Evolutionary conservation across 2,888 invertebrate genomes (phyloP).

Genomic region (Drosophila prostipennis): DNA sequence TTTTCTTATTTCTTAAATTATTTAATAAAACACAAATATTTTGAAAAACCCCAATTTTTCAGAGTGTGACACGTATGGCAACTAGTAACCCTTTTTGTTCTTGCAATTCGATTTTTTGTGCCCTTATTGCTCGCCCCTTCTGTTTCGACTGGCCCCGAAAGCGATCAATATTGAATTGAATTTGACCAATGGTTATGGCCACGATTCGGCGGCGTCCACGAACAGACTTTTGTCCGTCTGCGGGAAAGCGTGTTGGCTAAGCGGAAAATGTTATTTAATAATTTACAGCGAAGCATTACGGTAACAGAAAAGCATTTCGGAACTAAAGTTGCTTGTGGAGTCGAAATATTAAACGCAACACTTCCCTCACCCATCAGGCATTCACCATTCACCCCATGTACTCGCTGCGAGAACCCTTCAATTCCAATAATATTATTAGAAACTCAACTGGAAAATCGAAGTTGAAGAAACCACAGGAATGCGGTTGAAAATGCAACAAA

Average conservation of each 20-base stretch:
- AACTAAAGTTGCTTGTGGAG: conserved; percentile 13
- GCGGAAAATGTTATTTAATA: conserved; percentile 56
- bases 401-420: conserved; percentile 1
- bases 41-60: too few relatives aligned
- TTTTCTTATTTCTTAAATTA: too few relatives aligned
- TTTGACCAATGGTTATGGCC: conserved; percentile 63
- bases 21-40: too few relatives aligned
- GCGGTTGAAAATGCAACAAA: conserved; percentile 77
- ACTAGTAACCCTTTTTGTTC: conserved; percentile 41
- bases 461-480: conserved; percentile 73
- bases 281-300: conserved; percentile 52
- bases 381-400: background rate
- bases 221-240: conserved; percentile 16
- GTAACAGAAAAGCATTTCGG: conserved; percentile 21
- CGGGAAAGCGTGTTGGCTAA: conserved; percentile 52
- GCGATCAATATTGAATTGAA: conserved; percentile 76
- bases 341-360: conserved; percentile 23
- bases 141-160: conserved; percentile 30
- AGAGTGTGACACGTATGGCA: conserved; percentile 7
- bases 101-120: conserved; percentile 56
- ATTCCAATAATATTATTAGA: conserved; percentile 63
- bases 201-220: conserved; percentile 13
- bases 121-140: conserved; percentile 30
- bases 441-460: conserved; percentile 72
- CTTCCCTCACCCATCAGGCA: background rate